Evolutionary conservation across 2,113 vertebrate genomes (phyloP), one percentile per base, ranked within the genome.

Genomic region (Diphyllodes magnificus): DNA sequence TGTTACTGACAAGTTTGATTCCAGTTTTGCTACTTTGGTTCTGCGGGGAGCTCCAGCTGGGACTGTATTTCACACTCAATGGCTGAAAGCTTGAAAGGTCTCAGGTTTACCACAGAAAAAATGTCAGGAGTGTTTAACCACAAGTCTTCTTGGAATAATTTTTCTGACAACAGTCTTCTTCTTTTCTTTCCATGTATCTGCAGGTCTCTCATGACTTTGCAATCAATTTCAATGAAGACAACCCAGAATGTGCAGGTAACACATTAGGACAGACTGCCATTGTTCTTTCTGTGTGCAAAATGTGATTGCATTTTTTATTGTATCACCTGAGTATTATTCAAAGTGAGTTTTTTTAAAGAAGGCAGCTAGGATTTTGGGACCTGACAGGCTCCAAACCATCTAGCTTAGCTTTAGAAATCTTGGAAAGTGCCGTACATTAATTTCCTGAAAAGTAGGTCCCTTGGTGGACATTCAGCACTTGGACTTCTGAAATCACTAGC

Each of bases 171-270:
- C 73, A 83, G 39, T 83, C 69, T 7, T 97, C 84, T 96, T 96
- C 39, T 95, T 92, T 93, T 82, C 73, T 53, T 93, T 90, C 82
- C 79, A 42, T 92, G 70, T 85, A 59, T 92, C 86, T 88, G 90
- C 96, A 99, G 99, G 98, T 99, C 57, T 99, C 99, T 92, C 99
- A 99, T 73, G 99, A 99, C 98, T 99, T 99, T 94, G 99, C 99
- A 45, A 99, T 99, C 97, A 99, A 99, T 97, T 99, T 99, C 97
- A 99, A 99, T 53, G 98, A 99, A 98, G 99, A 99, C 78, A 99
- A 99, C 90, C 99, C 99, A 2, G 99, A 99, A 97, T 99, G 99
- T 97, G 99, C 99, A 98, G 99, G 99, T 99, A 98, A 97, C 42
- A 45, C 23, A 39, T 23, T 33, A 51, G 54, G 56, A 71, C 51